A percentile compares a stretch with the other conserved stretches of the same genome.
phyloP scores from a whole-genome alignment of 2,113 vertebrate species.

The Morone chrysops region DNA sequence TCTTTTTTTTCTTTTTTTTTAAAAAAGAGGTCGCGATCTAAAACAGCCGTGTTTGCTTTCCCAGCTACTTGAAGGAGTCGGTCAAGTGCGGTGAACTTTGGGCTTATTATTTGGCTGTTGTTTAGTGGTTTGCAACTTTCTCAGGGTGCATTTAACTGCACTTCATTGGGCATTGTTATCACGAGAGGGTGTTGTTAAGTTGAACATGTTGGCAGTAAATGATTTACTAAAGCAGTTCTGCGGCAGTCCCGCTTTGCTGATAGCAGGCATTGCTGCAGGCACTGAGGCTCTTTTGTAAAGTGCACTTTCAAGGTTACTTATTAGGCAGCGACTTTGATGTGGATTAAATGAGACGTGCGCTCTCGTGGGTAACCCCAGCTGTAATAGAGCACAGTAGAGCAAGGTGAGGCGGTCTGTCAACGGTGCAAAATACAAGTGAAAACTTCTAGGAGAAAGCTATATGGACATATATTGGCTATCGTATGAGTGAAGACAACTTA shows the following conservation, averaged over 20 bases:
- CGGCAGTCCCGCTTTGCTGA: background rate
- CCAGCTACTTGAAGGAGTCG: conserved; percentile 20
- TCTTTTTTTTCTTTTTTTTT: background rate
- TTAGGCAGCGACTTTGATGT: conserved; percentile 26
- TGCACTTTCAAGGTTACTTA: conserved; percentile 38
- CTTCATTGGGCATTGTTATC: background rate
- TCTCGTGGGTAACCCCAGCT: conserved; percentile 8
- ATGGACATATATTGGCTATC: background rate
- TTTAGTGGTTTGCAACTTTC: conserved; percentile 52
- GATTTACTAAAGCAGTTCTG: background rate
- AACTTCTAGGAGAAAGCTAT: background rate
- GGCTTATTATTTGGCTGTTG: background rate
- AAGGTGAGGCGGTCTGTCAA: conserved; percentile 27
- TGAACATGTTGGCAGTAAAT: conserved; percentile 8
- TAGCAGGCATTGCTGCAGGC: background rate
- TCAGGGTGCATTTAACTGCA: background rate
- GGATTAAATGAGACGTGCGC: conserved; percentile 4
- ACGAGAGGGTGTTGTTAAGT: background rate
- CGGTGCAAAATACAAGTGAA: background rate
- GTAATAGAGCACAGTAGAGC: conserved; percentile 18
- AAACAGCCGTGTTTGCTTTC: conserved; percentile 7
- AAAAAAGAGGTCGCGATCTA: conserved; percentile 17
- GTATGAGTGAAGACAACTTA: background rate
- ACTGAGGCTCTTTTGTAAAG: background rate
- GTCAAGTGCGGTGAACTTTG: conserved; percentile 58